Base-by-base conservation (phyloP, 2,888 invertebrate genomes). In the Andrena bucephala region DNA sequence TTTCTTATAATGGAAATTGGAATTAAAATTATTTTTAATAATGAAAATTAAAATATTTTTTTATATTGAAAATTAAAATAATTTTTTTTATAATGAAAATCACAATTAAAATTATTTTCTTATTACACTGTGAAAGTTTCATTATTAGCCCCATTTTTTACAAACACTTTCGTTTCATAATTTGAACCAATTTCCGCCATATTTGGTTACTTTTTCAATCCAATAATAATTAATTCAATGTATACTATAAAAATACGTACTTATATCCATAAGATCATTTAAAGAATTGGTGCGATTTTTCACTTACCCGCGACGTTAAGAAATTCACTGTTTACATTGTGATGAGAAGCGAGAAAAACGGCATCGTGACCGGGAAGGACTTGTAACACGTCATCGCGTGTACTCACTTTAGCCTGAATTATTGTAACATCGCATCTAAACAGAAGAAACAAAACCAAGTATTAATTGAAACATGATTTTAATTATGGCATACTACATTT, bases 301-400 rank as follows among this genome's bases (percentile, higher is more conserved):
- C 57, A 70, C 36, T n/a, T 67, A 82, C 83, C 83, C 68, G 77
- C 70, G 5, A 95, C 94, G 78, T 96, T 94, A 62, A 97, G 90
- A 48, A 97, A 94, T 86, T 96, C 96, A 5, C 89, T 92, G 6
- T 95, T 94, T 0, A 96, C 92, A n/a, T 90, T 93, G 3, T 70
- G 50, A 62, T 91, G 91, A 29, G 75, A 65, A 1, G 80, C 74
- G 29, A 93, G 72, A 24, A 92, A 84, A 36, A 94, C 79, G 2
- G 92, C 94, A 82, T 93, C 93, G 31, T 92, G 86, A 8, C 90
- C 92, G 4, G 91, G 90, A 78, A 93, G 76, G 2, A 82, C 81
- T 77, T 90, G 81, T 3, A 93, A 72, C 33, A 94, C 70, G 71
- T 92, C 89, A 13, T 91, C 89, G 20, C 85, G 82, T 0, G 83